Conservation (phyloP, 2,113 vertebrate species). For the Dendropsophus ebraccatus region DNA sequence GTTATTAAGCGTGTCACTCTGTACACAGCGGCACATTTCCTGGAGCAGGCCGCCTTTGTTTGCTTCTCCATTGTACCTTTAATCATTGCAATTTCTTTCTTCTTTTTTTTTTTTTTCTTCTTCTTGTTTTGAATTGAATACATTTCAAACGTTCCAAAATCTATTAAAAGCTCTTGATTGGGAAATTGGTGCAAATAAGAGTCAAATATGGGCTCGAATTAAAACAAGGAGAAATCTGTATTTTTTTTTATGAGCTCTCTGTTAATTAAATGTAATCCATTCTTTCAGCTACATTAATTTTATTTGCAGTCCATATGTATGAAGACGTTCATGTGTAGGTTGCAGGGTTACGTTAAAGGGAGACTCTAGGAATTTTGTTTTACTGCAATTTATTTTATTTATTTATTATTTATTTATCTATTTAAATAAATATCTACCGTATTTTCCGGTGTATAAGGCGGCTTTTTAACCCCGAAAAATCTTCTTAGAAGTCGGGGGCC, state of each 20-base stretch:
- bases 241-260: neutral
- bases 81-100: constrained; percentile 17
- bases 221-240: constrained; percentile 2
- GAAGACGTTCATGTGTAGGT: neutral
- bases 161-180: constrained; percentile 17
- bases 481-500: too few species aligned
- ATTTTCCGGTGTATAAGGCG: too few species aligned
- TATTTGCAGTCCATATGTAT: constrained; percentile 17
- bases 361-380: too few species aligned
- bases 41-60: constrained; percentile 36
- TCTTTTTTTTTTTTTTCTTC: neutral
- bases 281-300: constrained; percentile 15
- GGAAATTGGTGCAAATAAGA: constrained; percentile 11
- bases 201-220: constrained; percentile 18
- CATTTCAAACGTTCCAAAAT: constrained; percentile 5
- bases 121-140: constrained; percentile 19
- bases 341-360: too few species aligned
- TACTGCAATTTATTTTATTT: too few species aligned
- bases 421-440: too few species aligned
- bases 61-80: constrained; percentile 39
- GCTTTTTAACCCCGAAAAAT: too few species aligned
- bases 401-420: too few species aligned
- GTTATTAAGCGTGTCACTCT: constrained; percentile 30
- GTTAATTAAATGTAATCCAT: constrained; percentile 13
- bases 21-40: constrained; percentile 36